Evolutionary conservation across 2,113 vertebrate species (phyloP).

Genomic region (Chlorodrepanis virens): DNA sequence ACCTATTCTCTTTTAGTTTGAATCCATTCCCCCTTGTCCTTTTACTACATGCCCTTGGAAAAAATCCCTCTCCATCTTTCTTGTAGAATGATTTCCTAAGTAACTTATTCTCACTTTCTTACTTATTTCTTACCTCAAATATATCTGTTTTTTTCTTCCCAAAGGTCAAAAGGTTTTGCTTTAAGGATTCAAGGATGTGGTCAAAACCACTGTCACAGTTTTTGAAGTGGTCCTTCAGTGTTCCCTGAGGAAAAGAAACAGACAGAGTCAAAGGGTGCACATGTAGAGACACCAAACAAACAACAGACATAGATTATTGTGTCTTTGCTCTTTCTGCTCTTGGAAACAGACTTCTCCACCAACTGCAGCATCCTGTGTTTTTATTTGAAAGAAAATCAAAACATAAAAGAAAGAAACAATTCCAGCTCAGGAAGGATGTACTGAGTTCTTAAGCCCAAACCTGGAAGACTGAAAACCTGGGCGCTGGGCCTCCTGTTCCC

Average conservation of each 20-base stretch:
- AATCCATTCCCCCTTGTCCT: not conserved
- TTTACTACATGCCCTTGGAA: not conserved
- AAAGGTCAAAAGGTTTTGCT: slow-evolving; percentile 40
- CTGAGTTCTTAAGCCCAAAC: not conserved
- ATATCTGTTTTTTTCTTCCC: not conserved
- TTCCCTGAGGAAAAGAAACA: slow-evolving; percentile 26
- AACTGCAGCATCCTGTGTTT: slow-evolving; percentile 2
- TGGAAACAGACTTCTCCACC: not conserved
- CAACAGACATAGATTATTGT: not conserved
- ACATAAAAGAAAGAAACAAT: not conserved
- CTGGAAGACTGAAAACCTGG: not conserved
- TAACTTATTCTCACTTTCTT: not conserved
- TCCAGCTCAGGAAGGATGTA: not conserved
- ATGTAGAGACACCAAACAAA: not conserved
- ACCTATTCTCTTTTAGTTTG: not conserved
- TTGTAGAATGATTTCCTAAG: not conserved
- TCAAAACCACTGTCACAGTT: slow-evolving; percentile 3
- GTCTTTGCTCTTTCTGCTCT: not conserved
- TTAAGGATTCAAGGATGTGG: slow-evolving; percentile 34
- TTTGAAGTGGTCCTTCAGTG: slow-evolving; percentile 52
- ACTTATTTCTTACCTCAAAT: slow-evolving; percentile 33
- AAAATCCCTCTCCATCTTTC: not conserved
- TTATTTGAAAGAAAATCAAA: slow-evolving; percentile 28
- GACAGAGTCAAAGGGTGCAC: not conserved
- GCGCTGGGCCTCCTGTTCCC: not conserved